phyloP scores from a whole-genome alignment of 2,797 vertebrate species.

The Brotula barbata region DNA sequence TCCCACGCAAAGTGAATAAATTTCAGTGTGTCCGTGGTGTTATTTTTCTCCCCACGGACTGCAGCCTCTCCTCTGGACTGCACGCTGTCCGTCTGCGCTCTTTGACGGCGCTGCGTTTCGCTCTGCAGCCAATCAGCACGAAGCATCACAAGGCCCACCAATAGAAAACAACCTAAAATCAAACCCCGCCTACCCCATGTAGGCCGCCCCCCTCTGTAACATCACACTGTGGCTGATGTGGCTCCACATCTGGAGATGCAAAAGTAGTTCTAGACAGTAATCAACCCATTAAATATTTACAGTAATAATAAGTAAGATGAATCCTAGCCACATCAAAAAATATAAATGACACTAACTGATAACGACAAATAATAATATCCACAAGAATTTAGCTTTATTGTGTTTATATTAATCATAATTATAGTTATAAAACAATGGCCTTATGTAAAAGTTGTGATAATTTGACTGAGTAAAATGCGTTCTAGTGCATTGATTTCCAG shows the following conservation, averaged over 20 bases:
- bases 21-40: conserved; percentile 1
- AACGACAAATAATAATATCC: too few species aligned
- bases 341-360: background rate
- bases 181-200: conserved; percentile 15
- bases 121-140: conserved; percentile 66
- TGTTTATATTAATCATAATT: background rate
- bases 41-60: too few species aligned
- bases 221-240: background rate
- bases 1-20: background rate
- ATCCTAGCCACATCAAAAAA: background rate
- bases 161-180: conserved; percentile 61
- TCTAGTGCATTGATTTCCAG: conserved; percentile 1
- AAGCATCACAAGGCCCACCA: conserved; percentile 52
- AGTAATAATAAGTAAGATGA: too few species aligned
- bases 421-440: background rate
- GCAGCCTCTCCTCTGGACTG: conserved; percentile 18
- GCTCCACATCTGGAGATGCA: conserved; percentile 20
- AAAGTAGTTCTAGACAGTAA: too few species aligned
- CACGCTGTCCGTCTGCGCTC: conserved; percentile 15
- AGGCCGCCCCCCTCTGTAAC: conserved; percentile 10
- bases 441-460: background rate
- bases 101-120: conserved; percentile 54
- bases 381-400: background rate
- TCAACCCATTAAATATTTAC: too few species aligned
- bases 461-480: background rate